Evolutionary conservation across 1,140 invertebrate species (phyloP), one percentile per base, ranked within the genome.

Genomic region (Penaeus chinensis): DNA sequence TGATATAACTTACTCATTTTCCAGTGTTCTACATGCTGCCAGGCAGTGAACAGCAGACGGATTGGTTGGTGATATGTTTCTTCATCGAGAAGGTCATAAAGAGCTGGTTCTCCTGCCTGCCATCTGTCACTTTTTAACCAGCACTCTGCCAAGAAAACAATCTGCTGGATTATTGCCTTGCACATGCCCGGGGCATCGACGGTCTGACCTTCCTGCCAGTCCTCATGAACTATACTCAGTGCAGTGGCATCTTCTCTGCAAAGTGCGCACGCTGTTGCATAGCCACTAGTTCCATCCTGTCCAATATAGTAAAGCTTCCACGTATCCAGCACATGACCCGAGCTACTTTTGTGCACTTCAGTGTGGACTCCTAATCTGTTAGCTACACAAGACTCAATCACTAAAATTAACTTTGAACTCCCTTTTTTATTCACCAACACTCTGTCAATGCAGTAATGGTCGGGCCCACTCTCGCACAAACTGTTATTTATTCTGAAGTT

Each of bases 11-110:
- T 69, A 24, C 84, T 87, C 76, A 90, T 88, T 37, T 90, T 90
- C 89, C 89, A 90, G 32, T 90, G 89, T 61, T 90, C 89, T 16
- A 90, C 89, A 63, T 90, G 87, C n/a, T 88, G 76, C 89, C 89
- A 90, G n/a, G 85, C 86, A 82, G 83, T 90, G 82, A 90, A 90
- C 54, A 90, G 76, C 20, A 85, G 74, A 47, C 86, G 80, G 42
- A 90, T 90, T 27, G 89, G 85, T 32, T 84, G 84, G 32, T 88
- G 65, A 66, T 88, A 90, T n/a, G 89, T 90, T 54, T 90, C 89
- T 66, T 88, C 89, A 78, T 79, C 82, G 18, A 88, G 65, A 37
- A 90, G 71, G 61, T 90, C 85, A 84, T 90, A 85, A 24, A 90
- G 83, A 10, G 82, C 83, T 69, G 89, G 89, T 74, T 88, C 89